Conservation (phyloP, 2,797 vertebrate genomes). For the Clarias fuscus region DNA sequence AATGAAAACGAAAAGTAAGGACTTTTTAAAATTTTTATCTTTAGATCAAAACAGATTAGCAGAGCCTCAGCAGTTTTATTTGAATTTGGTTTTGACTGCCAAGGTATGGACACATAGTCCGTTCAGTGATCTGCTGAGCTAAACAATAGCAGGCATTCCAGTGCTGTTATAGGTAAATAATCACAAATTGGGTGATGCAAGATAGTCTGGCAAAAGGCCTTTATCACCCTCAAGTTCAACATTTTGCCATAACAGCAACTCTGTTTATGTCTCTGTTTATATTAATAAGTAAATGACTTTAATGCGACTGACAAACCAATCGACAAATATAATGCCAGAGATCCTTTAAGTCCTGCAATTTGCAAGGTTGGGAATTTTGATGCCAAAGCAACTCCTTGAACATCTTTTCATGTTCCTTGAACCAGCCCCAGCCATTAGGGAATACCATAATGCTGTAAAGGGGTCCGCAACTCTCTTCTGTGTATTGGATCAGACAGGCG, state of each 20-base stretch:
- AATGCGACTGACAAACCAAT: no score
- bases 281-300: no score
- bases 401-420: no score
- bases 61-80: constrained; percentile 23
- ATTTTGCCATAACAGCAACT: background rate
- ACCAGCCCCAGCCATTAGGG: no score
- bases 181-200: background rate
- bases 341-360: no score
- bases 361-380: no score
- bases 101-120: background rate
- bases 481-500: no score
- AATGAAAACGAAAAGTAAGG: background rate
- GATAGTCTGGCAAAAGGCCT: background rate
- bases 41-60: constrained; percentile 43
- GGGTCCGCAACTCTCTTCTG: no score
- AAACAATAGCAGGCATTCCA: background rate
- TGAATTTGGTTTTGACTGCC: background rate
- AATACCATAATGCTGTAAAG: no score
- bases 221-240: background rate
- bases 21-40: no score
- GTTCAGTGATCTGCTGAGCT: background rate
- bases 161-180: background rate
- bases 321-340: no score
- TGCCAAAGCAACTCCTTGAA: no score
- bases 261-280: background rate